phyloP scores from a whole-genome alignment of 2,113 vertebrate genomes.

The Malaclemys terrapin region DNA sequence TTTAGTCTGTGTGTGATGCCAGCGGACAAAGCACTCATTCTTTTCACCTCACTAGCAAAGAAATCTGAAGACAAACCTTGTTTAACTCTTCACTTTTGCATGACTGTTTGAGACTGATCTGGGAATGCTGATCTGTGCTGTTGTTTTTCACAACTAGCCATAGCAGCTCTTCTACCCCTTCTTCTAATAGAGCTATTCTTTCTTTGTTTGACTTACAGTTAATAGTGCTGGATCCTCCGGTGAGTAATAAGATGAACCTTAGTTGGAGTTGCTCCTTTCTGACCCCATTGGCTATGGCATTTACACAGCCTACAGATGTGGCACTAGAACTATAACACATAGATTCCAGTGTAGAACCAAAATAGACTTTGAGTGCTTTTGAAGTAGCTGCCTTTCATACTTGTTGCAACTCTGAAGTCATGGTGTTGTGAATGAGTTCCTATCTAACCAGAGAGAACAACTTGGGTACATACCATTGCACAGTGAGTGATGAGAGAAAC shows the following conservation, averaged over 20 bases:
- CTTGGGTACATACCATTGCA: conserved; percentile 54
- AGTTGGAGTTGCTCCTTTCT: not conserved
- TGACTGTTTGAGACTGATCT: not conserved
- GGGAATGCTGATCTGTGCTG: not conserved
- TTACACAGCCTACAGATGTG: not conserved
- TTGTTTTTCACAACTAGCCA: not conserved
- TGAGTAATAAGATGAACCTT: conserved; percentile 79
- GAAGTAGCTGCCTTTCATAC: not conserved
- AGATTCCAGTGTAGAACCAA: conserved; percentile 1
- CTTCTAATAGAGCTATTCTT: conserved; percentile 63
- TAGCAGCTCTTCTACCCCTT: not conserved
- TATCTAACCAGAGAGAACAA: not conserved
- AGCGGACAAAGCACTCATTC: not conserved
- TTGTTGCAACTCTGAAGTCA: fast-evolving
- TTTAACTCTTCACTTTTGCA: fast-evolving
- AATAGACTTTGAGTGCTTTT: not conserved
- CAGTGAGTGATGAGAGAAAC: conserved; percentile 74
- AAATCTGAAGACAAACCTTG: not conserved
- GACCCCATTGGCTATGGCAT: not conserved
- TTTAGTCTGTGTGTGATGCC: not conserved
- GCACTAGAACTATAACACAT: not conserved
- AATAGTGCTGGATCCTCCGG: conserved; percentile 94
- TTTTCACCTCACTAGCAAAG: not conserved
- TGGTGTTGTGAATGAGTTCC: not conserved
- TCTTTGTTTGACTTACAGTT: conserved; percentile 88